Percentiles rank a stretch among this genome's conserved stretches.
These are phyloP conservation scores for Sebastes miniatus DNA, from an alignment of 2,797 vertebrate genomes.

Conservation along the genomic window DNA sequence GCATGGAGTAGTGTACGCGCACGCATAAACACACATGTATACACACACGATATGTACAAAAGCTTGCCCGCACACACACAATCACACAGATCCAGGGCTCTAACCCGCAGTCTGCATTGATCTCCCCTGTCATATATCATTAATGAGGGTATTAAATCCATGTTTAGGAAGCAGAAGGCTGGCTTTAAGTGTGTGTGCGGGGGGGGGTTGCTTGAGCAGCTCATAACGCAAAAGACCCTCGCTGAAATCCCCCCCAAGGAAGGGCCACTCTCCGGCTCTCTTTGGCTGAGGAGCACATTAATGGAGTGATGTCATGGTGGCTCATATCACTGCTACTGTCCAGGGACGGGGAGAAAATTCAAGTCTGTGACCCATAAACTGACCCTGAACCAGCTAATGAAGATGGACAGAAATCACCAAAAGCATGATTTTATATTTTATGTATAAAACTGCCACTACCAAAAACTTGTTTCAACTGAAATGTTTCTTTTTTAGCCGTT, in stretches of 20 bases:
- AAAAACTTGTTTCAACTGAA: background rate
- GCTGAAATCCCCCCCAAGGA: conserved; percentile 85
- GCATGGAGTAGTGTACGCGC: conserved; percentile 60
- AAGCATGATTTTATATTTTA: background rate
- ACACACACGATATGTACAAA: conserved; percentile 36
- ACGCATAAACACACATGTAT: conserved; percentile 11
- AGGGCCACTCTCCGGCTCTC: conserved; percentile 71
- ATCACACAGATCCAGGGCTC: conserved; percentile 75
- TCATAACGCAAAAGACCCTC: conserved; percentile 82
- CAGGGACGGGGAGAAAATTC: conserved; percentile 61
- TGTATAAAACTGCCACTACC: background rate
- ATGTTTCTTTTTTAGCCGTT: background rate
- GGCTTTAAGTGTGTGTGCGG: conserved; percentile 82
- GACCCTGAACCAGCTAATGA: conserved; percentile 44
- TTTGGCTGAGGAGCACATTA: conserved; percentile 75
- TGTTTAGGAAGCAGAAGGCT: conserved; percentile 94
- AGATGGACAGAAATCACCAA: conserved; percentile 12
- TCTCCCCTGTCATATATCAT: conserved; percentile 99
- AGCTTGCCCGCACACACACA: background rate
- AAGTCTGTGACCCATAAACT: conserved; percentile 50
- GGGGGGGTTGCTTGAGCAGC: conserved; percentile 83
- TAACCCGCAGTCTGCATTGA: conserved; percentile 91
- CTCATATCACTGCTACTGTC: conserved; percentile 77
- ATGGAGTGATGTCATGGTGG: conserved; percentile 80
- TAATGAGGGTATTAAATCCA: conserved; percentile 99